phyloP scores from a whole-genome alignment of 1,140 invertebrate genomes.

The Pemphigus obesinymphae region DNA sequence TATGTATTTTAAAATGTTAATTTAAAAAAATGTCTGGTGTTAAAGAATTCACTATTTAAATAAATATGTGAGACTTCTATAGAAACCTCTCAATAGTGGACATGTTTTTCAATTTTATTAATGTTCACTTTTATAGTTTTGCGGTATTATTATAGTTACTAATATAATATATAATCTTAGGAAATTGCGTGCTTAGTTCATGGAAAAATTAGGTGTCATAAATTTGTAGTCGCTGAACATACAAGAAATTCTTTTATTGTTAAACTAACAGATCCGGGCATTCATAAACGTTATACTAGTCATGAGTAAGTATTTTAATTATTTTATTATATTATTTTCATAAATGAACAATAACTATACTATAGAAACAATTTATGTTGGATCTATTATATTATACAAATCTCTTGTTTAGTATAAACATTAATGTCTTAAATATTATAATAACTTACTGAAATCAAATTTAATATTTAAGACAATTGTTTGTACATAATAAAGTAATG shows the following conservation, averaged over 20 bases:
- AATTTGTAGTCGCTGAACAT: constrained; percentile 67
- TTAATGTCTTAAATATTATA: too few species aligned
- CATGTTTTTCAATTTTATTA: not conserved
- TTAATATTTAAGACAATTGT: too few species aligned
- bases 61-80: too few species aligned
- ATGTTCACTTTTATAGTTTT: not conserved
- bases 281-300: constrained; percentile 55
- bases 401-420: too few species aligned
- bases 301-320: constrained; percentile 59
- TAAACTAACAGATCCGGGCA: constrained; percentile 74
- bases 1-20: too few species aligned
- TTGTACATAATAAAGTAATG: too few species aligned
- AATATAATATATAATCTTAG: constrained; percentile 50
- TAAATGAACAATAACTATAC: too few species aligned
- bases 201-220: constrained; percentile 79
- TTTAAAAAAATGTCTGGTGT: too few species aligned
- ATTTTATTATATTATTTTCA: not conserved
- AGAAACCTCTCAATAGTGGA: not conserved
- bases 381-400: too few species aligned
- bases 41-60: too few species aligned
- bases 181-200: constrained; percentile 74
- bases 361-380: too few species aligned
- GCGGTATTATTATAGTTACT: not conserved
- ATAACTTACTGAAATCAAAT: too few species aligned
- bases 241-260: constrained; percentile 65